Conservation (phyloP, 2,888 invertebrate genomes). For the Conops quadrifasciatus region DNA sequence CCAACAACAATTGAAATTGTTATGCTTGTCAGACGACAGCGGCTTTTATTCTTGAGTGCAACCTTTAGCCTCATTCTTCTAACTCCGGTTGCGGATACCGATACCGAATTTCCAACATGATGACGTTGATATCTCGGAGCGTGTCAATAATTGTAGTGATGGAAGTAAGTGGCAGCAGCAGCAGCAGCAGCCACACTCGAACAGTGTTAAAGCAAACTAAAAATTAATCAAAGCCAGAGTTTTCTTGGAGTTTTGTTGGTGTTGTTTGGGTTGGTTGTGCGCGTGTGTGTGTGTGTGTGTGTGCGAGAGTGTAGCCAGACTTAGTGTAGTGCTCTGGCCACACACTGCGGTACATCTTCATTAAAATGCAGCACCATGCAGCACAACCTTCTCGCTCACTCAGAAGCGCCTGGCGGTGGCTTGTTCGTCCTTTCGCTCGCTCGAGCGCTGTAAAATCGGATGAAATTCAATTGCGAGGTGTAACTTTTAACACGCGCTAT, state of each 20-base stretch:
- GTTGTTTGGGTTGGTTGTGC: neutral
- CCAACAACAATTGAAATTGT: too few species aligned
- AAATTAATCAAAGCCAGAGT: constrained; percentile 16
- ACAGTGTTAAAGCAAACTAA: constrained; percentile 19
- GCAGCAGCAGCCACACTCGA: neutral
- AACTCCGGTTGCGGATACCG: too few species aligned
- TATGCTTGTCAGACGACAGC: too few species aligned
- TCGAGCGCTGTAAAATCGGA: constrained; percentile 22
- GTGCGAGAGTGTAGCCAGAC: neutral
- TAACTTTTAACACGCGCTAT: constrained; percentile 37
- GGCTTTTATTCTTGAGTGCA: too few species aligned
- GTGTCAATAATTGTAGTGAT: constrained; percentile 24
- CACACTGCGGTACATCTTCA: constrained; percentile 35
- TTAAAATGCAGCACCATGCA: constrained; percentile 35
- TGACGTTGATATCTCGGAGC: constrained; percentile 5
- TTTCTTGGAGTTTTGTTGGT: too few species aligned
- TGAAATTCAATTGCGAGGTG: constrained; percentile 39
- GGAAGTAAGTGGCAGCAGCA: neutral
- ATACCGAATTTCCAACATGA: neutral
- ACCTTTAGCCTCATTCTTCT: too few species aligned
- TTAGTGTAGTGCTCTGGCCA: constrained; percentile 10
- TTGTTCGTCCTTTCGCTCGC: neutral
- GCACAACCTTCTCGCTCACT: constrained; percentile 10
- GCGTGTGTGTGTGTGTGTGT: too few species aligned
- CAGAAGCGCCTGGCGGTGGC: too few species aligned